These are phyloP conservation scores for Spermophilus dauricus DNA, from an alignment of 2,113 vertebrate genomes.

Conservation along the genomic window DNA sequence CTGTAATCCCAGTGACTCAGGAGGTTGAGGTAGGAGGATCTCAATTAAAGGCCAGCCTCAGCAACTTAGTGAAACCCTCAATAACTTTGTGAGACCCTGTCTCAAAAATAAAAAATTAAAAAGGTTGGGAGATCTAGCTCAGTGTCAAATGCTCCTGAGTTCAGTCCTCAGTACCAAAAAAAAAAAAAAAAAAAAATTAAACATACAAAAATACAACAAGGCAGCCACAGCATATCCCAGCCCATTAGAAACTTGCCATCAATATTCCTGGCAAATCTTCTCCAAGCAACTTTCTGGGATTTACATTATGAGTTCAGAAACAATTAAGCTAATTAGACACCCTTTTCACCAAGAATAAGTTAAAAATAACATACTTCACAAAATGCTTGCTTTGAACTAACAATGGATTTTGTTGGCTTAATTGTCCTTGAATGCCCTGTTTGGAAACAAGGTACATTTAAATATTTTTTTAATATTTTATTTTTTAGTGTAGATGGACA, in stretches of 20 bases:
- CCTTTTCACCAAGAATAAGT: neutral
- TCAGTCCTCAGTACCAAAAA: neutral
- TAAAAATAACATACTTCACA: conserved; percentile 39
- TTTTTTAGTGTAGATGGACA: no score
- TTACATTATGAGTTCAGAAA: conserved; percentile 50
- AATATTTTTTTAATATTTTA: neutral
- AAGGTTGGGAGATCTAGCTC: neutral
- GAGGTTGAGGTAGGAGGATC: neutral
- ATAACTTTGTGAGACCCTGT: neutral
- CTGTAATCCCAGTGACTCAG: neutral
- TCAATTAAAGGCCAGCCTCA: neutral
- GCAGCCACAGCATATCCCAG: neutral
- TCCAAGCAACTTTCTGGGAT: conserved; percentile 12
- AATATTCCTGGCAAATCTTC: neutral
- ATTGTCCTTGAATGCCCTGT: conserved; percentile 2
- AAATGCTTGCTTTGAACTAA: neutral
- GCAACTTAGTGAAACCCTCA: neutral
- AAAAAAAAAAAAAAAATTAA: neutral
- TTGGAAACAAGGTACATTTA: conserved; percentile 12
- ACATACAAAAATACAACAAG: neutral
- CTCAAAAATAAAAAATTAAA: neutral
- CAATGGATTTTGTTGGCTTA: conserved; percentile 38
- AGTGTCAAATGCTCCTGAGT: neutral
- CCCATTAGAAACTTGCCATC: neutral
- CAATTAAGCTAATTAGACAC: neutral